These are phyloP conservation scores for Orientallactaga bullata DNA, from an alignment of 2,113 vertebrate species.

Conservation along the genomic window DNA sequence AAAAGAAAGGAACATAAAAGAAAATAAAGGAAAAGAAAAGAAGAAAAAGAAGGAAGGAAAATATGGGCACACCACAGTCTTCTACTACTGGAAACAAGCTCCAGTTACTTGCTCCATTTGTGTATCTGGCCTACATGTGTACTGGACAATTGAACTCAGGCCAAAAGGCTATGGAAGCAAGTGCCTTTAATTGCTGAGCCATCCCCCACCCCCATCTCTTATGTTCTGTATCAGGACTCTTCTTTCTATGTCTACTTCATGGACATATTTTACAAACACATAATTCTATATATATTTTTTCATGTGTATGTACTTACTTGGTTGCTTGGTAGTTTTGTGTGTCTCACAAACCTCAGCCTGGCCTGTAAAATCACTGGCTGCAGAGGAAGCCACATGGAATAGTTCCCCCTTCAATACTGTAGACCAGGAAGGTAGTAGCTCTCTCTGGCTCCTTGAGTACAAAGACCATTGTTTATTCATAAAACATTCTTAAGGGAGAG, in stretches of 20 bases:
- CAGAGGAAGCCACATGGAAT: not conserved
- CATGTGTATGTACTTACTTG: not conserved
- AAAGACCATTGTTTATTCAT: not conserved
- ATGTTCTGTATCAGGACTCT: not conserved
- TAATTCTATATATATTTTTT: not conserved
- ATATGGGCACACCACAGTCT: too few species aligned
- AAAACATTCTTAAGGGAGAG: not conserved
- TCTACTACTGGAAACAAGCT: too few species aligned
- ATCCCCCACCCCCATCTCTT: too few species aligned
- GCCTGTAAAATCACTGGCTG: not conserved
- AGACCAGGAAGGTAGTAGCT: not conserved
- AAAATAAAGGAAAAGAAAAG: too few species aligned
- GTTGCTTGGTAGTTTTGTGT: not conserved
- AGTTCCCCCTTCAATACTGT: not conserved
- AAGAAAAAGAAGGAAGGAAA: too few species aligned
- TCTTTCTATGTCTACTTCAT: not conserved
- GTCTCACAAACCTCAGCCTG: not conserved
- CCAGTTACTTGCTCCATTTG: too few species aligned
- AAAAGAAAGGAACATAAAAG: too few species aligned
- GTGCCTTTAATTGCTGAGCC: too few species aligned
- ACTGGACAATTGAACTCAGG: too few species aligned
- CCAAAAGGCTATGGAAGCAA: too few species aligned
- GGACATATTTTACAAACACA: not conserved
- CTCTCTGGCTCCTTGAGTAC: not conserved
- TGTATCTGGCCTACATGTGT: too few species aligned